Percentiles rank a stretch among this genome's conserved stretches.
Conservation (phyloP, 37 sponge, comb jelly and placozoan species). For the Ianthella basta region DNA sequence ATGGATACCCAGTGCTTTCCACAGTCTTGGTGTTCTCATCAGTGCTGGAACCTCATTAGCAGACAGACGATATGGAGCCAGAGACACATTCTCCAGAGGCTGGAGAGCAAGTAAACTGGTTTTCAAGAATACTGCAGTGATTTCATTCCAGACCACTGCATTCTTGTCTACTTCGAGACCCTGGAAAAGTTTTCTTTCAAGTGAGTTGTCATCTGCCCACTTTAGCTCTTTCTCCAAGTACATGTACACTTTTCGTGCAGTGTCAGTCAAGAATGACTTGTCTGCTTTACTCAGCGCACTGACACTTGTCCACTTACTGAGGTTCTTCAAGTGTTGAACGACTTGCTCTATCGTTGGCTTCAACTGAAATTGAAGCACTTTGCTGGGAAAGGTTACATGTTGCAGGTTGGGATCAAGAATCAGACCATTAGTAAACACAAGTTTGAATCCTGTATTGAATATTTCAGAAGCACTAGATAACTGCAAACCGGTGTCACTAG, state of each 20-base stretch:
- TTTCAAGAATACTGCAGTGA: neutral
- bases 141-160: slow-evolving; percentile 6
- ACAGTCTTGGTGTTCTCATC: neutral
- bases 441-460: neutral
- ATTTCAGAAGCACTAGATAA: slow-evolving; percentile 4
- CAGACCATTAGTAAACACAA: slow-evolving; percentile 32
- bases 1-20: neutral
- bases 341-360: neutral
- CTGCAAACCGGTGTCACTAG: no score
- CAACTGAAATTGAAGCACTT: neutral
- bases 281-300: neutral
- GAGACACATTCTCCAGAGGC: neutral
- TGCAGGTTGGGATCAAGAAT: neutral
- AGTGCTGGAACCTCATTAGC: neutral
- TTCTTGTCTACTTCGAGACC: no score
- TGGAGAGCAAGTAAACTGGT: neutral
- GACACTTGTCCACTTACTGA: neutral
- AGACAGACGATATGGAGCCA: slow-evolving; percentile 21
- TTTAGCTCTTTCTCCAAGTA: neutral
- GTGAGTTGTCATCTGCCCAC: neutral
- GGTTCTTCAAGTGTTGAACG: neutral
- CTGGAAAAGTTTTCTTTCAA: neutral
- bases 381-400: no score
- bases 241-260: no score
- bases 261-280: neutral